Conservation (phyloP, 2,888 invertebrate species). For the Automeris io region DNA sequence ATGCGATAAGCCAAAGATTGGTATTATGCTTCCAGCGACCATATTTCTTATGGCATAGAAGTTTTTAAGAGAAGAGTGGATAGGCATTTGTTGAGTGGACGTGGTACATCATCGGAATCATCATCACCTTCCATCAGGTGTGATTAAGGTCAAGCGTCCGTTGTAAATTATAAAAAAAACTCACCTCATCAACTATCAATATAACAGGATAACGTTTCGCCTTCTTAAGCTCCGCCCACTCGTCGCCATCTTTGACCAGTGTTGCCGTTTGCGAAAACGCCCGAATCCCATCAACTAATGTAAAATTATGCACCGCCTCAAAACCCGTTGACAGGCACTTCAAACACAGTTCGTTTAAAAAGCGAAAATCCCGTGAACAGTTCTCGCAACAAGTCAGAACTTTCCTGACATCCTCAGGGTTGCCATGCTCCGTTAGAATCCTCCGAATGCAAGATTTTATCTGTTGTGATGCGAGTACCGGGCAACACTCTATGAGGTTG, state of each 20-base stretch:
- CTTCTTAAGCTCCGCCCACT: slow-evolving; percentile 50
- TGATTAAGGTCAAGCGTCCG: background rate
- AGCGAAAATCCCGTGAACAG: slow-evolving; percentile 43
- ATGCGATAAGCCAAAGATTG: too few species aligned
- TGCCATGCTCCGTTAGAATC: slow-evolving; percentile 57
- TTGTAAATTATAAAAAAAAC: slow-evolving; percentile 1
- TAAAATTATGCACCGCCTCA: slow-evolving; percentile 48
- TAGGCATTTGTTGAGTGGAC: too few species aligned
- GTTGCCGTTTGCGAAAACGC: slow-evolving; percentile 55
- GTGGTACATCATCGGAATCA: too few species aligned
- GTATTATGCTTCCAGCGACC: too few species aligned
- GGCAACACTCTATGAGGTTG: slow-evolving; percentile 52
- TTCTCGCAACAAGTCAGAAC: slow-evolving; percentile 33
- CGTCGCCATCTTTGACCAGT: slow-evolving; percentile 48
- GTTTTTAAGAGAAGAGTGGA: too few species aligned
- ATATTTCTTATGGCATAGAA: too few species aligned
- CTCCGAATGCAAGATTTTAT: slow-evolving; percentile 51
- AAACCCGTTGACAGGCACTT: slow-evolving; percentile 55
- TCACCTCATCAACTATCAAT: slow-evolving; percentile 83
- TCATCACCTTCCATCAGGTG: background rate
- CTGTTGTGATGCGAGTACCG: slow-evolving; percentile 45
- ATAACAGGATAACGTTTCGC: slow-evolving; percentile 78
- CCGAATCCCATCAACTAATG: slow-evolving; percentile 54
- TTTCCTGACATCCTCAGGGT: slow-evolving; percentile 38
- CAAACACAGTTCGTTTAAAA: slow-evolving; percentile 45